Base-by-base conservation (phyloP, 2,888 invertebrate species). In the Cryptophagus acutangulus region DNA sequence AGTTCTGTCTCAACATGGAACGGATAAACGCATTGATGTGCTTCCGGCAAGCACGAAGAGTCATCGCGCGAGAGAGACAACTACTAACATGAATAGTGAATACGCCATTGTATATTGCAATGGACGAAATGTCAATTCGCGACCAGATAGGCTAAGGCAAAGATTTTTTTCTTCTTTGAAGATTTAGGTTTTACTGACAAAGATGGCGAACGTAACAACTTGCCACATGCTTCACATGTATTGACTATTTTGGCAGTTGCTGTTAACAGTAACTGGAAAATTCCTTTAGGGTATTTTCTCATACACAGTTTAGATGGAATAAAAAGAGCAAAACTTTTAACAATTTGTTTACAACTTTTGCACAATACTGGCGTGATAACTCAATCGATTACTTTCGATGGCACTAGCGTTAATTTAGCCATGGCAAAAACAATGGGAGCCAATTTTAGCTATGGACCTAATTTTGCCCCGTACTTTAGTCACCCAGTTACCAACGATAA, bases 341-440 rank as follows among this genome's bases (percentile, higher is more conserved):
- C 6, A 20, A 20, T 8, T 8, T 20, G 20, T 20, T 20, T 20
- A 20, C 20, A 20, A 20, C 20, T 20, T 20, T 20, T 20, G 6
- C 20, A 20, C 9, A n/a, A 38, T 6, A 16, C 16, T 9, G 18
- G 18, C 5, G 38, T 13, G 3, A 20, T 10, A 33, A 13, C 31
- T 15, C 15, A 16, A 14, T 38, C 38, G 5, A 12, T 38, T 13
- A 33, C 38, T 17, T 30, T 33, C 33, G 38, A 38, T 38, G 38
- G 31, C 2, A 24, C 17, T 2, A 10, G 17, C 2, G 16, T n/a
- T 9, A 33, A 17, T 20, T 8, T 20, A 8, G 20, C 6, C 3
- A 33, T 17, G 5, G 10, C 10, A 14, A 30, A 15, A 10, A 6
- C 2, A 16, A 15, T 38, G 28, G 38, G 38, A 30, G 38, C 38